Conservation (phyloP, 92 coral and sea anemone species). For the Parazoanthus darwini region DNA sequence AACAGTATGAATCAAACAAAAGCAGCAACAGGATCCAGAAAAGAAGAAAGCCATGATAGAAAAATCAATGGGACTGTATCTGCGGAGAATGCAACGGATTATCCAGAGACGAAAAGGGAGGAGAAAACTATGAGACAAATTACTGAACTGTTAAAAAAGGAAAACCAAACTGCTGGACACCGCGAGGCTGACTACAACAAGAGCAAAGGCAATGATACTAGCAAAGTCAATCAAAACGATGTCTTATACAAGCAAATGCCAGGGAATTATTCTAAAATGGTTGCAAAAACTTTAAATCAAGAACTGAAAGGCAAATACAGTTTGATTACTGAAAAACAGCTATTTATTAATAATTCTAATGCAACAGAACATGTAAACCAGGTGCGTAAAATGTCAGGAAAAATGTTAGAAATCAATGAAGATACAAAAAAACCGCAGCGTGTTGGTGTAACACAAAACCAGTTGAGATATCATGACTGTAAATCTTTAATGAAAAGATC, state of each 20-base stretch:
- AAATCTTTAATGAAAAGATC: slow-evolving; percentile 34
- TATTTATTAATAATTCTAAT: neutral
- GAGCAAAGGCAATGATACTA: neutral
- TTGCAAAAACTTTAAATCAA: neutral
- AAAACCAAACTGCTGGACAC: neutral
- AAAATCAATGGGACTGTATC: neutral
- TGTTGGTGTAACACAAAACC: slow-evolving; percentile 45
- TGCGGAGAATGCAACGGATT: neutral
- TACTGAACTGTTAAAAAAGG: neutral
- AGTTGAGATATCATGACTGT: slow-evolving; percentile 58
- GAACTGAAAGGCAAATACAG: neutral
- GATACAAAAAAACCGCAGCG: neutral
- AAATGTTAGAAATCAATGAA: neutral
- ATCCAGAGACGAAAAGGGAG: slow-evolving; percentile 20
- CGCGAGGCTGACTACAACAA: neutral
- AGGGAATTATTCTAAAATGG: neutral
- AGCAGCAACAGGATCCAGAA: neutral
- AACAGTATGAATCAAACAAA: neutral
- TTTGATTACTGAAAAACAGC: neutral
- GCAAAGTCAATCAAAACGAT: neutral
- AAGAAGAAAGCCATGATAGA: neutral
- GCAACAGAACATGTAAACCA: neutral
- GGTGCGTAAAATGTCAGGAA: neutral
- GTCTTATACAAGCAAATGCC: neutral
- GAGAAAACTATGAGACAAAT: neutral